Evolutionary conservation across 2,113 vertebrate species (phyloP).

Genomic region (Eubucco bourcierii): DNA sequence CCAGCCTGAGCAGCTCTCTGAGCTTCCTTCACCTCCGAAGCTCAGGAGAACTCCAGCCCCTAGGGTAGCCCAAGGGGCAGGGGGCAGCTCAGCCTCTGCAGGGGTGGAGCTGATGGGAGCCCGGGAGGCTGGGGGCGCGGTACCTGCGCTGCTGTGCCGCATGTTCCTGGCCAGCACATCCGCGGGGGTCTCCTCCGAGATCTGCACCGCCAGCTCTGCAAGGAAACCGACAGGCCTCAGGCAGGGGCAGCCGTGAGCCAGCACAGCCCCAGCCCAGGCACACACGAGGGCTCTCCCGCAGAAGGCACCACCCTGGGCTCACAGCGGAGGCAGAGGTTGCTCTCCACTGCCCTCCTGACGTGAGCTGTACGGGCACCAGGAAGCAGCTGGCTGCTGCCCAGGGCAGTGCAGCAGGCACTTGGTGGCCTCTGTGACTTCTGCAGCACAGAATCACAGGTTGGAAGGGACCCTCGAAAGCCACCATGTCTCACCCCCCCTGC

Average conservation of each 20-base stretch:
- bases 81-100: not conserved
- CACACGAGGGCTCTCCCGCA: not conserved
- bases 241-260: not conserved
- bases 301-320: not conserved
- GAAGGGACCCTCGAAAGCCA: no score
- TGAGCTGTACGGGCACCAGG: not conserved
- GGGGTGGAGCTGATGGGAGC: accelerated
- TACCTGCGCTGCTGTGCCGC: conserved; percentile 85
- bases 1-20: accelerated
- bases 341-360: not conserved
- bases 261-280: not conserved
- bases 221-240: not conserved
- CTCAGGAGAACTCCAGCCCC: not conserved
- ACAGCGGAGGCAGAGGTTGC: not conserved
- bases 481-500: no score
- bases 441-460: no score
- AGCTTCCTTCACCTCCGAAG: not conserved
- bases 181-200: conserved; percentile 89
- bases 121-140: not conserved
- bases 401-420: not conserved
- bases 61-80: not conserved
- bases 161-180: conserved; percentile 91
- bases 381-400: not conserved
- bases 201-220: conserved; percentile 87
- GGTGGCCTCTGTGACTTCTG: not conserved